Conservation (phyloP, 2,113 vertebrate species). For the Sorex araneus region DNA sequence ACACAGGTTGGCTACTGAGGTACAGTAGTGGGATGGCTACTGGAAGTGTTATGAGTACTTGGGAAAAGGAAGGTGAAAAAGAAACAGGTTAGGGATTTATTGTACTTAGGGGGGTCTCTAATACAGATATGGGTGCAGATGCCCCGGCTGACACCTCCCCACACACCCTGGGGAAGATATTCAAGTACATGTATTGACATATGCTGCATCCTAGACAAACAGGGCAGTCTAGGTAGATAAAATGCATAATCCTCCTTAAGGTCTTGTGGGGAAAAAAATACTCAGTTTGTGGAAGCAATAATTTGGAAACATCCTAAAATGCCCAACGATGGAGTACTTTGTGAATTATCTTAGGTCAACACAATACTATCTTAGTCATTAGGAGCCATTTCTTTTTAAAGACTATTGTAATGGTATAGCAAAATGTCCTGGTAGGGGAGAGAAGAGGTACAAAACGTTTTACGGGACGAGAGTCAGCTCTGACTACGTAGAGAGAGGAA, state of each 20-base stretch:
- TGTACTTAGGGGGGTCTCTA: background rate
- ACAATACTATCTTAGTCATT: background rate
- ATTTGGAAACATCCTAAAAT: slow-evolving; percentile 8
- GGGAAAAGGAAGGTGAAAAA: background rate
- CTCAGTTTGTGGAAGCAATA: background rate
- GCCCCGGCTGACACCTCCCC: background rate
- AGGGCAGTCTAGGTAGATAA: background rate
- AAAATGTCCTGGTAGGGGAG: background rate
- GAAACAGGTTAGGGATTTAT: background rate
- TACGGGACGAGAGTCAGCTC: background rate
- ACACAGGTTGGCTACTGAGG: background rate
- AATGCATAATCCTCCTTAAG: background rate
- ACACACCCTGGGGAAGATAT: background rate
- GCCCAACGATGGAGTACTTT: background rate
- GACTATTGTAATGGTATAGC: slow-evolving; percentile 20
- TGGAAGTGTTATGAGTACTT: background rate
- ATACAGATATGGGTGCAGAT: background rate
- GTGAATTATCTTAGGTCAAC: background rate
- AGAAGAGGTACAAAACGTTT: background rate
- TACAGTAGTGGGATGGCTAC: background rate
- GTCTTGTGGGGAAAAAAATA: background rate
- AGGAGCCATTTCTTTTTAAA: background rate
- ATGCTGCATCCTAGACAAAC: background rate
- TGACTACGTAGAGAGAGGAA: background rate
- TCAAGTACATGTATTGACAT: background rate